These are phyloP conservation scores for Crematogaster levior DNA, from an alignment of 2,888 invertebrate genomes.

Conservation along the genomic window DNA sequence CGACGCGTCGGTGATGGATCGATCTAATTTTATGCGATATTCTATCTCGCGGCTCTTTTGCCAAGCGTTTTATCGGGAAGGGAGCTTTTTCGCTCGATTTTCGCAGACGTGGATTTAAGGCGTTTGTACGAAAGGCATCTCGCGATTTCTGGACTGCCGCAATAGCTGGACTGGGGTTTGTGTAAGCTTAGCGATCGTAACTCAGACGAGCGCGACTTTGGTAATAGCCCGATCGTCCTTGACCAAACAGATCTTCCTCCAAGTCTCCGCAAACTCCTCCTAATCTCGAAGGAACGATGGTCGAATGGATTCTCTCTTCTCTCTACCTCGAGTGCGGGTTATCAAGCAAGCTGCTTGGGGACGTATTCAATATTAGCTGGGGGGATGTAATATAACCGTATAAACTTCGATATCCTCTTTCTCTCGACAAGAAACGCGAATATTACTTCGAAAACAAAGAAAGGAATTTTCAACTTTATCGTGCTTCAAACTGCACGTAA, in stretches of 20 bases:
- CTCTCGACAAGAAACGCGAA: slow-evolving; percentile 10
- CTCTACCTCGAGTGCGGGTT: slow-evolving; percentile 40
- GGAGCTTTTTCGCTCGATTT: slow-evolving; percentile 13
- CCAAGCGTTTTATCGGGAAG: slow-evolving; percentile 16
- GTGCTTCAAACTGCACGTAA: slow-evolving; percentile 2
- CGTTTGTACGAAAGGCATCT: slow-evolving; percentile 27
- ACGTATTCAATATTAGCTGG: slow-evolving; percentile 55
- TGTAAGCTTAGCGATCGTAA: slow-evolving; percentile 55
- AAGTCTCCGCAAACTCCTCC: slow-evolving; percentile 62
- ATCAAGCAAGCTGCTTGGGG: slow-evolving; percentile 52
- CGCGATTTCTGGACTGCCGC: slow-evolving; percentile 23
- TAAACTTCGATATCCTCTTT: slow-evolving; percentile 55
- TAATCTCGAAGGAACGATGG: slow-evolving; percentile 61
- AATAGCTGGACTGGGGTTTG: slow-evolving; percentile 30
- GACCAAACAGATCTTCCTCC: slow-evolving; percentile 71
- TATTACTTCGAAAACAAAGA: slow-evolving; percentile 48
- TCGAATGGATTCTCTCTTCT: slow-evolving; percentile 47
- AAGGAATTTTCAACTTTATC: slow-evolving; percentile 38
- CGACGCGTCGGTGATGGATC: slow-evolving; percentile 42
- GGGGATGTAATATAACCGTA: slow-evolving; percentile 52
- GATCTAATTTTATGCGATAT: slow-evolving; percentile 51
- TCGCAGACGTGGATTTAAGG: slow-evolving; percentile 11
- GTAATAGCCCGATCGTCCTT: slow-evolving; percentile 65
- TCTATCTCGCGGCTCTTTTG: slow-evolving; percentile 27
- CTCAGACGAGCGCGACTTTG: slow-evolving; percentile 59